A percentile compares a stretch with the other conserved stretches of the same genome.
Conservation (phyloP, 53 echinoderm and acorn worm species). For the Luidia sarsii region DNA sequence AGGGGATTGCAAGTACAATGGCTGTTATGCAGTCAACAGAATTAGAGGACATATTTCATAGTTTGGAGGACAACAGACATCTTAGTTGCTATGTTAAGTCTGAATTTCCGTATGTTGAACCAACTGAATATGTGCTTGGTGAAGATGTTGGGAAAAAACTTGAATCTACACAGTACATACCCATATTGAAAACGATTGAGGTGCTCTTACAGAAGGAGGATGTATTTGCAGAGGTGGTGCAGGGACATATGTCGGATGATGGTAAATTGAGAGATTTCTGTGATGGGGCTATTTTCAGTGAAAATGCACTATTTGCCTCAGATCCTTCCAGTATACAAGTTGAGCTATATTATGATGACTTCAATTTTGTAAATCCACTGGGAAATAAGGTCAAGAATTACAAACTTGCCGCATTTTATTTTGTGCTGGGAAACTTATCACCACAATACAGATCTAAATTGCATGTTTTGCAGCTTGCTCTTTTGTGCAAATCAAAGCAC, state of each 20-base stretch:
- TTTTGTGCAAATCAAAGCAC: slow-evolving; percentile 31
- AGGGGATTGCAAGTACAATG: slow-evolving; percentile 1
- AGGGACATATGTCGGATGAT: slow-evolving; percentile 21
- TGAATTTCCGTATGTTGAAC: slow-evolving; percentile 35
- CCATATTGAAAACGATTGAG: slow-evolving; percentile 39
- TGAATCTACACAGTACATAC: slow-evolving; percentile 42
- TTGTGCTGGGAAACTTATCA: slow-evolving; percentile 39
- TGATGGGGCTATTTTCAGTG: slow-evolving; percentile 17
- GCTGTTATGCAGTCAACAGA: slow-evolving; percentile 22
- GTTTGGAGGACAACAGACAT: slow-evolving; percentile 32
- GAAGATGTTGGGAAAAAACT: neutral
- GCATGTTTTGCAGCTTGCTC: slow-evolving; percentile 43
- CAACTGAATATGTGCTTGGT: slow-evolving; percentile 46
- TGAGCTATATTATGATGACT: slow-evolving; percentile 57
- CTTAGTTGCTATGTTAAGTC: slow-evolving; percentile 38
- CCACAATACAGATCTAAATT: slow-evolving; percentile 43
- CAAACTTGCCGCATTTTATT: slow-evolving; percentile 46
- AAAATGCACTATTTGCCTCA: slow-evolving; percentile 15
- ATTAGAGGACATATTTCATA: slow-evolving; percentile 17
- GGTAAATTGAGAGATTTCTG: slow-evolving; percentile 46
- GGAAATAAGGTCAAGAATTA: slow-evolving; percentile 38
- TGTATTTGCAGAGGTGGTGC: slow-evolving; percentile 29
- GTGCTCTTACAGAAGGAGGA: slow-evolving; percentile 23
- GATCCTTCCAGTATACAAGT: slow-evolving; percentile 28
- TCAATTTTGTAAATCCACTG: slow-evolving; percentile 46